phyloP scores from a whole-genome alignment of 23 tunicate genomes.

The Ciona savignyi region DNA sequence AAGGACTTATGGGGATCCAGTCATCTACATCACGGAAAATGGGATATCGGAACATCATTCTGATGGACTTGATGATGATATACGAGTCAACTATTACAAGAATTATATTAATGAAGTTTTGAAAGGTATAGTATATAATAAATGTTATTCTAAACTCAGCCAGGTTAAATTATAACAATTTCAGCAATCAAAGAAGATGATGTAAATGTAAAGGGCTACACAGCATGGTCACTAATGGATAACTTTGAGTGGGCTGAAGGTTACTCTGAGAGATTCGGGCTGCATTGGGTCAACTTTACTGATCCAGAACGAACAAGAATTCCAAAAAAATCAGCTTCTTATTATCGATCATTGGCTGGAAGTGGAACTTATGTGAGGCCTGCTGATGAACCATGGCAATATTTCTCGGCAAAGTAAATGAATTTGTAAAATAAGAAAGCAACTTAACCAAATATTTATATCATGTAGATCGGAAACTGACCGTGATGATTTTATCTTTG shows the following conservation, averaged over 20 bases:
- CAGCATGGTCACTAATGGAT: slow-evolving; percentile 99
- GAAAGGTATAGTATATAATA: too few species aligned
- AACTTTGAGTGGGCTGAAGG: slow-evolving; percentile 98
- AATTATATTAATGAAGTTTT: slow-evolving; percentile 82
- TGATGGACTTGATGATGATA: slow-evolving; percentile 52
- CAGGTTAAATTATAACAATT: too few species aligned
- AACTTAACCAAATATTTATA: too few species aligned
- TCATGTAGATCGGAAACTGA: slow-evolving; percentile 26
- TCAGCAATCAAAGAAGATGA: slow-evolving; percentile 71
- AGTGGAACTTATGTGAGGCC: slow-evolving; percentile 35
- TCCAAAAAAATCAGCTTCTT: slow-evolving; percentile 61
- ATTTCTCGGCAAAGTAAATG: slow-evolving; percentile 36
- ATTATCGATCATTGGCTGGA: slow-evolving; percentile 39
- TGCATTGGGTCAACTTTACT: slow-evolving; percentile 86
- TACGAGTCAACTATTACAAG: slow-evolving; percentile 59
- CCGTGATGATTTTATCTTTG: slow-evolving; percentile 21
- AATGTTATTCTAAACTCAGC: too few species aligned
- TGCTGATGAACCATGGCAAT: slow-evolving; percentile 68
- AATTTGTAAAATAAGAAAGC: background rate
- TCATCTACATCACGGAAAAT: slow-evolving; percentile 95
- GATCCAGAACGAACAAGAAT: slow-evolving; percentile 74
- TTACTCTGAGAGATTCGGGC: slow-evolving; percentile 88
- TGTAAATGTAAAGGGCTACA: slow-evolving; percentile 87
- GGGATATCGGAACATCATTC: slow-evolving; percentile 75
- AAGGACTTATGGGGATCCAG: slow-evolving; percentile 74